Evolutionary conservation across 2,797 vertebrate species (phyloP), one percentile per base, ranked within the genome.

Genomic region (Capromys pilorides): DNA sequence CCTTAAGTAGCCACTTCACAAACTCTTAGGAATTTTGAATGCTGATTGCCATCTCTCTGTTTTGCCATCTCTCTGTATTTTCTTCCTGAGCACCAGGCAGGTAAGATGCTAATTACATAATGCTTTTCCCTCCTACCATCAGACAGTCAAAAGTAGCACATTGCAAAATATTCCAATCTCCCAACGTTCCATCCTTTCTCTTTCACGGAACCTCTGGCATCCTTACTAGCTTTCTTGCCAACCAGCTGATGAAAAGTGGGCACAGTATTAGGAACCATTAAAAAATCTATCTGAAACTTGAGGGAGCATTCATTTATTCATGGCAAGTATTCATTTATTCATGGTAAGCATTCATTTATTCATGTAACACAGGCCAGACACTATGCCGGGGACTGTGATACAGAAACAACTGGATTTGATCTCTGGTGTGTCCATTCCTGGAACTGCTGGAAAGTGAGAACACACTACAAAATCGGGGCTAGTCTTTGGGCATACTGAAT

Each of bases 141-240:
- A 62, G 54, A 41, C 61, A 31, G 33, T 11, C 18, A 4, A 75
- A 82, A 69, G 33, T 14, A 39, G 33, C 31, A 33, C 73, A 24
- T 28, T 10, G 9, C 13, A 2, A 4, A 1, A 26, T 6, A 21
- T 28, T 45, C 71, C 41, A 6, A 2, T 2, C 16, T 12, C 36
- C 39, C 36, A 31, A 1, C 2, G 54, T 21, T 39, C 41, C 39
- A 28, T 11, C 49, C 57, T 28, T 62, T 12, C 41, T 39, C 45
- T 26, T 33, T 59, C 84, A 49, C 33, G 21, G 36, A 59, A 54
- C 57, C 79, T 33, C 45, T 61, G 39, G 54, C 75, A 24, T 33
- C n/a, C 45, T 77, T 18, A 2, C 26, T 36, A 51, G 66, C 86
- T 75, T 93, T 91, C 93, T 82, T 87, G 71, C 89, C 54, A 82